A percentile compares a stretch with the other conserved stretches of the same genome.
These are phyloP conservation scores for Drepanosiphum platanoidis DNA, from an alignment of 2,888 invertebrate genomes.

Conservation along the genomic window DNA sequence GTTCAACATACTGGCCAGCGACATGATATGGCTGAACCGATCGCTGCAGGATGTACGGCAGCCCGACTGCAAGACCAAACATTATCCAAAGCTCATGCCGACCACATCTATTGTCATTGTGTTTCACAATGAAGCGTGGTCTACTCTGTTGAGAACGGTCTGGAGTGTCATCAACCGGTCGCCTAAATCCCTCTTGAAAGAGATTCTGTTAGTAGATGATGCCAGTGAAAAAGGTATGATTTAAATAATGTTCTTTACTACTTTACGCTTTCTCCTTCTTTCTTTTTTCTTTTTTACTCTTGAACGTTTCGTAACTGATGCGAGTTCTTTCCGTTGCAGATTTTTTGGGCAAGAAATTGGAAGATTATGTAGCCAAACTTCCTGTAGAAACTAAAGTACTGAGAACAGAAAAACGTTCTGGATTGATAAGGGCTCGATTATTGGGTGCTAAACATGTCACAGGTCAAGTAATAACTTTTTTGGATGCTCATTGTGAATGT, in stretches of 20 bases:
- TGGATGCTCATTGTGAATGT: conserved; percentile 98
- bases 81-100: conserved; percentile 82
- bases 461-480: conserved; percentile 93
- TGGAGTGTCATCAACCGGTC: conserved; percentile 97
- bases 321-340: conserved; percentile 70
- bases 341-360: conserved; percentile 87
- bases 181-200: conserved; percentile 85
- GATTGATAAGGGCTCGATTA: conserved; percentile 93
- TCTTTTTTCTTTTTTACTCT: too few relatives aligned
- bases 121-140: conserved; percentile 99
- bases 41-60: conserved; percentile 93
- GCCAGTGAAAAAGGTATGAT: conserved; percentile 94
- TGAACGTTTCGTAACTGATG: too few relatives aligned
- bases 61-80: conserved; percentile 84
- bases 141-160: conserved; percentile 92
- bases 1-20: conserved; percentile 97
- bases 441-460: conserved; percentile 92
- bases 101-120: conserved; percentile 97
- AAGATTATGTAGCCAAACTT: conserved; percentile 86
- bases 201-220: conserved; percentile 97
- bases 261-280: too few relatives aligned
- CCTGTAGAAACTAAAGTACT: conserved; percentile 88
- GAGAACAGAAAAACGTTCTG: conserved; percentile 91
- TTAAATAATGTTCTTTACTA: too few relatives aligned
- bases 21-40: conserved; percentile 95